Evolutionary conservation across 2,113 vertebrate genomes (phyloP), one percentile per base, ranked within the genome.

Genomic region (Ceyx melanurus): DNA sequence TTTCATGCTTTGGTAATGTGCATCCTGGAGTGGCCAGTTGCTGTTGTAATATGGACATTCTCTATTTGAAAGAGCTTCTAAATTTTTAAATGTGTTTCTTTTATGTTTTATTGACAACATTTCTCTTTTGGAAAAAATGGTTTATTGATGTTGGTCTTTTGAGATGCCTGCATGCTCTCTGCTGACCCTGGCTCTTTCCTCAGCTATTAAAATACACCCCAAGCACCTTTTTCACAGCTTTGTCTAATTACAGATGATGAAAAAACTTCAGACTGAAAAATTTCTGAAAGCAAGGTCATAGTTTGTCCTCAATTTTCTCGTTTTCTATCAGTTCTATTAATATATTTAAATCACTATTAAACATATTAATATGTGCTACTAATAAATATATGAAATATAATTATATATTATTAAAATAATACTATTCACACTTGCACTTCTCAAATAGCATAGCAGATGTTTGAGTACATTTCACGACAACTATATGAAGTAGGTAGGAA

Each of bases 1-100:
- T 90, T 94, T 85, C 67, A 74, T 82, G 93, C 82, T 74, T 83
- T 67, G 65, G 58, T 77, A 93, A 92, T 70, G 66, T 66, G 87
- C 64, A 67, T 78, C 57, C 93, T 84, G 77, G 56, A 88, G 83
- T 22, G 70, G 64, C 53, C 43, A 66, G 61, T 88, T 81, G 37
- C 71, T 65, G 42, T 65, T 23, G 6, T 76, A 91, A 82, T 73
- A 10, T 0, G 7, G 54, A 58, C 50, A 28, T 80, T 37, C 48
- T 72, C 68, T 86, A 64, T 92, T 64, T 86, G 71, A 90, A 92
- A 78, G 65, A 54, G 78, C 85, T 91, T 91, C 80, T 64, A 43
- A 82, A 83, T 54, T 67, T 87, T 93, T 84, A 2, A 83, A 81
- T 6, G 1, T 10, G 54, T 82, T 84, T 65, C 58, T 80, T 96